Conservation (phyloP, 2,888 invertebrate genomes). For the Noctua fimbriata region DNA sequence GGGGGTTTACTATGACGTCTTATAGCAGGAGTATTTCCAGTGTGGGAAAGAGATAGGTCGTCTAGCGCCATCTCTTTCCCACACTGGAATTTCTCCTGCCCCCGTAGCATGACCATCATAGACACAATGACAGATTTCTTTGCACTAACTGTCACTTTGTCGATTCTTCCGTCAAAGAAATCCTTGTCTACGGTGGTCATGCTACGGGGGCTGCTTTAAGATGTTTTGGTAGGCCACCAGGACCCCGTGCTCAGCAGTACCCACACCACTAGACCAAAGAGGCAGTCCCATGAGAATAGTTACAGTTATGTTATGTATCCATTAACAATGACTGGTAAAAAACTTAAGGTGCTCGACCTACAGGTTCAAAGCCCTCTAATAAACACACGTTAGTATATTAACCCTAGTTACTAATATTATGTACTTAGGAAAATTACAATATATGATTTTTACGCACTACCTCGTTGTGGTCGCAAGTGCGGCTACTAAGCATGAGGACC, state of each 20-base stretch:
- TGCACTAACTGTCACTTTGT: no score
- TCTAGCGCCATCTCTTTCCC: no score
- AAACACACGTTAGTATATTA: conserved; percentile 20
- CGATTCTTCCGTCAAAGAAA: no score
- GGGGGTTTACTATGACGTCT: no score
- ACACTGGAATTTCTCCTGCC: no score
- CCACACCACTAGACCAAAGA: background rate
- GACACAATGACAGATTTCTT: no score
- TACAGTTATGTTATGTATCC: conserved; percentile 23
- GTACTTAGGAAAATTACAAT: background rate
- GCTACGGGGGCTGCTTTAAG: no score
- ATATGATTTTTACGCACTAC: background rate
- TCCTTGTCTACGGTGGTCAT: no score
- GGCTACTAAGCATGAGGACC: background rate
- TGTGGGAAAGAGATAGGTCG: no score
- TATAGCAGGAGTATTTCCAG: no score
- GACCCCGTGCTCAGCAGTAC: background rate
- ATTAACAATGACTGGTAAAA: conserved; percentile 15
- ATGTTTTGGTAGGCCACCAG: no score
- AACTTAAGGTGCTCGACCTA: conserved; percentile 51
- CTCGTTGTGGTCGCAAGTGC: background rate
- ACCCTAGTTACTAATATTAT: conserved; percentile 25
- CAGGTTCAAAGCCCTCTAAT: conserved; percentile 35
- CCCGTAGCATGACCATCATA: no score
- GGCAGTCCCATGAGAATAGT: conserved; percentile 8